Conservation (phyloP, 1,140 invertebrate species). For the Drosophila yakuba region DNA sequence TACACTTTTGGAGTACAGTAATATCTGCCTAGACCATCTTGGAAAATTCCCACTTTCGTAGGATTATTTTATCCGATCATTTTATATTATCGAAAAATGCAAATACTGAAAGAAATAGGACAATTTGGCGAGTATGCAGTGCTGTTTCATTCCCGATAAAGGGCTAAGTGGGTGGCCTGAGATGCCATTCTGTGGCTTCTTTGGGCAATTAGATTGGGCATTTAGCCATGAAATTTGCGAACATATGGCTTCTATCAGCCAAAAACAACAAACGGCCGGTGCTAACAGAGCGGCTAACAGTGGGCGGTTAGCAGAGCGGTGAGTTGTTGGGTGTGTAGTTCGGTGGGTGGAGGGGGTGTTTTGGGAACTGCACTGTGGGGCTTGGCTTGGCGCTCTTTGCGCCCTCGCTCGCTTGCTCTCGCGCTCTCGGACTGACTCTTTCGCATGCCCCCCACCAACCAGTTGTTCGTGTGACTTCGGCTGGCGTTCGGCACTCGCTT, state of each 20-base stretch:
- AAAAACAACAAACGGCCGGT: slow-evolving; percentile 1
- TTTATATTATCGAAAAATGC: too few species aligned
- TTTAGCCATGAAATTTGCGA: slow-evolving; percentile 56
- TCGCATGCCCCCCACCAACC: slow-evolving; percentile 31
- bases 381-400: slow-evolving; percentile 48
- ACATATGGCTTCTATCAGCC: slow-evolving; percentile 54
- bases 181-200: slow-evolving; percentile 41
- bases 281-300: slow-evolving; percentile 32
- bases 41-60: too few species aligned
- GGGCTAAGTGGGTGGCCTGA: neutral
- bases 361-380: slow-evolving; percentile 46
- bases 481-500: slow-evolving; percentile 32
- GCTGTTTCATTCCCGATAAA: neutral
- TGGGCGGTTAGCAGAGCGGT: slow-evolving; percentile 20
- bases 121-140: neutral
- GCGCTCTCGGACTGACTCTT: slow-evolving; percentile 5
- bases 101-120: neutral
- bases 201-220: slow-evolving; percentile 61
- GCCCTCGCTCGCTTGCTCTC: slow-evolving; percentile 9
- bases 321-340: slow-evolving; percentile 19
- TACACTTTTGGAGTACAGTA: too few species aligned
- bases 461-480: slow-evolving; percentile 44
- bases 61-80: too few species aligned
- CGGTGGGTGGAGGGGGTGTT: neutral
- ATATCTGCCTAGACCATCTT: too few species aligned